A percentile compares a stretch with the other conserved stretches of the same genome.
These are phyloP conservation scores for Odontophorus gujanensis DNA, from an alignment of 2,113 vertebrate genomes.

Conservation along the genomic window DNA sequence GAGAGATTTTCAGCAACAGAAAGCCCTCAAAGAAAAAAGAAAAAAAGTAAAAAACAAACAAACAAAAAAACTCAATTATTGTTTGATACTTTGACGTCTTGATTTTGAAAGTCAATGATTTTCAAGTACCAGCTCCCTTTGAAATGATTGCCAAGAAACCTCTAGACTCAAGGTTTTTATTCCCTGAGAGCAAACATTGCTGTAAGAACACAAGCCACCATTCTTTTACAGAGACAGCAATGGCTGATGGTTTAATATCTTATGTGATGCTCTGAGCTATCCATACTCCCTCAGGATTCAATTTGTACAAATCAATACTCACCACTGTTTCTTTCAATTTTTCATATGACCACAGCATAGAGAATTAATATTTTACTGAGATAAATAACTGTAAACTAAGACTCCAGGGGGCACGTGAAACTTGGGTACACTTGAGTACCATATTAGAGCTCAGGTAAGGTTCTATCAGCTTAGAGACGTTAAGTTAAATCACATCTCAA, in stretches of 20 bases:
- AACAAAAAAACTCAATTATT: no score
- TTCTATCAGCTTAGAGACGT: neutral
- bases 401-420: neutral
- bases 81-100: neutral
- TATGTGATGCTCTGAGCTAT: accelerated
- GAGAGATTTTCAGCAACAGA: neutral
- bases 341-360: neutral
- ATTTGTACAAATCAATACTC: neutral
- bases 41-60: neutral
- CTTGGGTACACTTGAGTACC: neutral
- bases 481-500: neutral
- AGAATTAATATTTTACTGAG: constrained; percentile 8
- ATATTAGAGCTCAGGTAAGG: neutral
- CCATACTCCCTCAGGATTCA: neutral
- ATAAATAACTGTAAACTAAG: neutral
- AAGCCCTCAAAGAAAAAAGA: neutral
- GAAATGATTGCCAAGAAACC: neutral
- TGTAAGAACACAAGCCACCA: neutral
- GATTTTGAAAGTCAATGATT: neutral
- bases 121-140: neutral
- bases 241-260: neutral
- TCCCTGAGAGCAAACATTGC: neutral
- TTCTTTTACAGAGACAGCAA: neutral
- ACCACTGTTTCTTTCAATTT: neutral
- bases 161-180: neutral